Base-by-base conservation (phyloP, 1,140 invertebrate genomes). In the Ooceraea biroi region DNA sequence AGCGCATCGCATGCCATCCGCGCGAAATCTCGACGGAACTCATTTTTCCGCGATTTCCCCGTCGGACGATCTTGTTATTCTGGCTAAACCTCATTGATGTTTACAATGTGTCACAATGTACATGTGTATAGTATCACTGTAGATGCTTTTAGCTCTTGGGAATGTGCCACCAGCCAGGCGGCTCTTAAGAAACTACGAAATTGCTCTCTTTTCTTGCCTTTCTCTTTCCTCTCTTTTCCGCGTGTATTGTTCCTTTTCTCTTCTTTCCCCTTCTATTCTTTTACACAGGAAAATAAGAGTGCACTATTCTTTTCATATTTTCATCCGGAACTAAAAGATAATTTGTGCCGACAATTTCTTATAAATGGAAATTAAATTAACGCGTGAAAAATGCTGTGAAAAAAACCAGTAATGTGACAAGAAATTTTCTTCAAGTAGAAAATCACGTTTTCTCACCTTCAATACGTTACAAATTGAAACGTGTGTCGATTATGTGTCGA, bases 21-120 rank as follows among this genome's bases (percentile, higher is more conserved):
- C 46, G 85, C 86, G 82, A 74, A 73, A 82, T 44, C 25, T 17
- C 50, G 71, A 46, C 58, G 76, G 5, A 46, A 41, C 44, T 65
- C 44, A 27, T 77, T 86, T 60, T 72, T 57, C 10, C n/a, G 10
- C 41, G 10, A n/a, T 14, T 19, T 41, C 44, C 19, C 41, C 63
- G 46, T 55, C 55, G 52, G 66, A 14, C 14, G 60, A 88, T 86
- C 85, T 86, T 60, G 63, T 71, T 27, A 30, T 22, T 83, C 65
- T 57, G 41, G 44, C 66, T 36, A 82, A 12, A 3, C 60, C 84
- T 88, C 85, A 84, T 89, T 78, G 82, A 82, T 88, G 71, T 90
- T 89, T 90, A 89, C 85, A 83, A 90, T 83, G 76, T 90, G 88
- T 89, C 88, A 87, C 66, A 85, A 82, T 61, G 84, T 69, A 48